These are phyloP conservation scores for Archips xylosteana DNA, from an alignment of 2,888 invertebrate genomes.

Conservation along the genomic window DNA sequence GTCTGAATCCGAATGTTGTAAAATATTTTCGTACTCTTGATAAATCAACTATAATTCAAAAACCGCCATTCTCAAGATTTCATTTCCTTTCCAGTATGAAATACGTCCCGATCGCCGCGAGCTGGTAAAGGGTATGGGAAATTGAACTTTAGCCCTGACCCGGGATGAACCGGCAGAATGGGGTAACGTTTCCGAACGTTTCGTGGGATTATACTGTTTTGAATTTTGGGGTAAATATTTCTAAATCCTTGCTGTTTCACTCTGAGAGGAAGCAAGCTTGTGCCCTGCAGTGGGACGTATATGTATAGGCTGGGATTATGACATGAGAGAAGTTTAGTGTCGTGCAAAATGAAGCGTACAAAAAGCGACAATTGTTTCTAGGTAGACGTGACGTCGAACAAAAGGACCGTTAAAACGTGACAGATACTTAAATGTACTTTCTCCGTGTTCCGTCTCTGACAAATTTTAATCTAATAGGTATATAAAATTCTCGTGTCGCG, in stretches of 20 bases:
- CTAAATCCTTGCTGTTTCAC: not conserved
- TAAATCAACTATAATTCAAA: slow-evolving; percentile 9
- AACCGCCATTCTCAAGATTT: slow-evolving; percentile 12
- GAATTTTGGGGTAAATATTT: not conserved
- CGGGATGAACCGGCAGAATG: slow-evolving; percentile 15
- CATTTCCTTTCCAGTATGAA: slow-evolving; percentile 28
- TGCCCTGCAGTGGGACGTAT: too few relatives aligned
- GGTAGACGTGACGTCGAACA: too few relatives aligned
- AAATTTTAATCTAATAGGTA: too few relatives aligned
- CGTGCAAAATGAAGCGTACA: too few relatives aligned
- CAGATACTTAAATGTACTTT: too few relatives aligned
- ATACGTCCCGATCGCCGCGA: slow-evolving; percentile 9
- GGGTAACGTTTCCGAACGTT: slow-evolving; percentile 20
- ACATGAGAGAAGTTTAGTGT: too few relatives aligned
- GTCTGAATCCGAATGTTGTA: not conserved
- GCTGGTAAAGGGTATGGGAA: slow-evolving; percentile 20
- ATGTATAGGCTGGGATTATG: too few relatives aligned
- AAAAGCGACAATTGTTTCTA: too few relatives aligned
- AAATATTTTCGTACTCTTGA: not conserved
- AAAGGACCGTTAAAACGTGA: too few relatives aligned
- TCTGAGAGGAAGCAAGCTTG: too few relatives aligned
- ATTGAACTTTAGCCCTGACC: slow-evolving; percentile 14
- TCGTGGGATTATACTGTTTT: not conserved
- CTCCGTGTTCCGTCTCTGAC: too few relatives aligned
- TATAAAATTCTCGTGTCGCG: too few relatives aligned